These are phyloP conservation scores for Mesochorus sp. DNA, from an alignment of 2,888 invertebrate species.

Conservation along the genomic window DNA sequence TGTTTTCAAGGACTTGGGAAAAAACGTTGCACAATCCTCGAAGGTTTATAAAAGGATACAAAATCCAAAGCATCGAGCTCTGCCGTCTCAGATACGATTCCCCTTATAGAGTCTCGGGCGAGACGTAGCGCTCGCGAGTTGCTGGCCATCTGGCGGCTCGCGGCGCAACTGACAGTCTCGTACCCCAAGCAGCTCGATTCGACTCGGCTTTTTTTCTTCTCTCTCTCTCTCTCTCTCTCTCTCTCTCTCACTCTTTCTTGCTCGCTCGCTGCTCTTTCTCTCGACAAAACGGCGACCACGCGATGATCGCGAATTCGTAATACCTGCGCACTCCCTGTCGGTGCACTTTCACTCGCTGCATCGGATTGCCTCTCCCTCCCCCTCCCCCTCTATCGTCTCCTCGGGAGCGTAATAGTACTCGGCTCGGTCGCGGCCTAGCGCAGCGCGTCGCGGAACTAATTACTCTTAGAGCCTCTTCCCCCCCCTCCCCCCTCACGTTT, in stretches of 20 bases:
- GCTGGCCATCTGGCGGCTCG: not conserved
- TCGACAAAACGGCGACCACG: conserved; percentile 21
- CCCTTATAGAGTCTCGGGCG: not conserved
- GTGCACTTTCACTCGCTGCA: conserved; percentile 60
- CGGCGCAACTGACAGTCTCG: too few species aligned
- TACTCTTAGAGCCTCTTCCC: conserved; percentile 54
- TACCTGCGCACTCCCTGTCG: conserved; percentile 36
- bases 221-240: too few species aligned
- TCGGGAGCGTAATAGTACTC: conserved; percentile 35
- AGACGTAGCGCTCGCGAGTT: not conserved
- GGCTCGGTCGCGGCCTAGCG: conserved; percentile 54
- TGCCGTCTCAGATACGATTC: not conserved
- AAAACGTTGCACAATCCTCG: too few species aligned
- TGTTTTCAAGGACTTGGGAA: too few species aligned
- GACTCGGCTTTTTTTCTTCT: too few species aligned
- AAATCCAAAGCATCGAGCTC: too few species aligned
- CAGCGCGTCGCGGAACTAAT: conserved; percentile 66
- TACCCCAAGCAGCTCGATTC: too few species aligned
- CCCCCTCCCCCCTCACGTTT: not conserved
- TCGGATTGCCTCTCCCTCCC: conserved; percentile 43
- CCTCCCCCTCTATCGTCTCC: conserved; percentile 41
- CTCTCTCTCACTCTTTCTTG: too few species aligned
- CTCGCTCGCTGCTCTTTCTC: conserved; percentile 1
- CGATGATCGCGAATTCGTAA: conserved; percentile 49
- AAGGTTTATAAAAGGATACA: too few species aligned